A percentile compares a stretch with the other conserved stretches of the same genome.
Evolutionary conservation across 2,888 invertebrate genomes (phyloP).

Genomic region (Cactoblastis cactorum): DNA sequence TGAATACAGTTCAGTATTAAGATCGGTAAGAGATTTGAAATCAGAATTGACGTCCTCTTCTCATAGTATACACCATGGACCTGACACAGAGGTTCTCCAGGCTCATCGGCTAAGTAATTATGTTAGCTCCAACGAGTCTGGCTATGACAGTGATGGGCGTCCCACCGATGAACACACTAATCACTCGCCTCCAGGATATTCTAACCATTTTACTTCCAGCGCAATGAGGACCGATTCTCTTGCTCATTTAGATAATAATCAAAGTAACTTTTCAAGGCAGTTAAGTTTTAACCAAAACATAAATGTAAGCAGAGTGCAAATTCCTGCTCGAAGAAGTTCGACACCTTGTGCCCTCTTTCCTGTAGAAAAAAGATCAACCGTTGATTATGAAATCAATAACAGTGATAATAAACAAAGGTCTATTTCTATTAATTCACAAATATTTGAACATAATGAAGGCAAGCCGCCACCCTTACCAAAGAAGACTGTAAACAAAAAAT

Average conservation of each 20-base stretch:
- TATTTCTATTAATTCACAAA: constrained; percentile 32
- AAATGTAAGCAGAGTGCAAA: constrained; percentile 60
- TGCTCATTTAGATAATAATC: constrained; percentile 47
- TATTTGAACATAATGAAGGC: constrained; percentile 54
- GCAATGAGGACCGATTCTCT: constrained; percentile 41
- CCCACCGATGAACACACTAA: constrained; percentile 77
- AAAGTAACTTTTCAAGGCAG: constrained; percentile 62
- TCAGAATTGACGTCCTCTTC: constrained; percentile 63
- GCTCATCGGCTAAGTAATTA: constrained; percentile 84
- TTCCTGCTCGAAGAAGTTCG: constrained; percentile 66
- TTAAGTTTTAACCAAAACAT: constrained; percentile 69
- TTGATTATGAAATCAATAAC: constrained; percentile 55
- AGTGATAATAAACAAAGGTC: constrained; percentile 41
- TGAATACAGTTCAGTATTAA: constrained; percentile 61
- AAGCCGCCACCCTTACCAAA: constrained; percentile 72
- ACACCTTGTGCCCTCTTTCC: constrained; percentile 72
- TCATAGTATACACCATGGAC: constrained; percentile 77
- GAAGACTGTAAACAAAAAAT: constrained; percentile 64
- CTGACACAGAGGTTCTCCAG: constrained; percentile 78
- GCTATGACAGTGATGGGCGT: constrained; percentile 89
- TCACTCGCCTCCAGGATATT: constrained; percentile 77
- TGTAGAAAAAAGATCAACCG: constrained; percentile 51
- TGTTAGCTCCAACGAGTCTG: constrained; percentile 90
- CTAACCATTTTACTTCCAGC: constrained; percentile 60
- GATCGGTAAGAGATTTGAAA: constrained; percentile 63